Base-by-base conservation (phyloP, 2,797 vertebrate genomes). In the Coracias cyanogaster region DNA sequence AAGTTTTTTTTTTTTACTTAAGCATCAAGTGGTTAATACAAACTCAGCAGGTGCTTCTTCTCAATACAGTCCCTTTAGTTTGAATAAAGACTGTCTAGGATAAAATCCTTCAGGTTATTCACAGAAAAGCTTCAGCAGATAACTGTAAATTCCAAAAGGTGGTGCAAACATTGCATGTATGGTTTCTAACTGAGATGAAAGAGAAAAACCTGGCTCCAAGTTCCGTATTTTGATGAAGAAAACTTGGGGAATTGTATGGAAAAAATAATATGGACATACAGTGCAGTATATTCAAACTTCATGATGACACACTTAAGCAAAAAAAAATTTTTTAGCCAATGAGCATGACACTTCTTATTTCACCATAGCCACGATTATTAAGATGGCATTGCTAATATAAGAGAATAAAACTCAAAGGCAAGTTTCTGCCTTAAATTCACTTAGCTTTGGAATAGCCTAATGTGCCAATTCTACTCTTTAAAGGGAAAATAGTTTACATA, bases 21-120 rank as follows among this genome's bases (percentile, higher is more conserved):
- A 86, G 43, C 80, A 43, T 85, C 6, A 39, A 13, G 65, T 79
- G 77, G 45, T 91, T 92, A 91, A 82, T 73, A 58, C 31, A 85
- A 89, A 79, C 64, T 29, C 65, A 96, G 81, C 82, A 88, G 94
- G 91, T 92, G 72, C 76, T 90, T 54, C 69, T 65, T 90, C 29
- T 96, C 76, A 93, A 90, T 93, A 81, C n/a, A 48, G 65, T 90
- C 26, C 15, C 60, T 94, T 85, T 12, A 65, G 26, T 55, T 88
- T 66, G 82, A 86, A 61, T 88, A 90, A 85, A 91, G 72, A 37
- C 37, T 37, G 76, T 88, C 76, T 89, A 22, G 62, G 65, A 69
- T 88, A 72, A 93, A 93, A 82, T 48, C 18, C 9, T 31, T 66
- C 67, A 62, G 49, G 76, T 85, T 92, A 20, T 78, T 86, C 65